A percentile compares a stretch with the other conserved stretches of the same genome.
phyloP scores from a whole-genome alignment of 1,140 invertebrate genomes.

The Dysdera silvatica region DNA sequence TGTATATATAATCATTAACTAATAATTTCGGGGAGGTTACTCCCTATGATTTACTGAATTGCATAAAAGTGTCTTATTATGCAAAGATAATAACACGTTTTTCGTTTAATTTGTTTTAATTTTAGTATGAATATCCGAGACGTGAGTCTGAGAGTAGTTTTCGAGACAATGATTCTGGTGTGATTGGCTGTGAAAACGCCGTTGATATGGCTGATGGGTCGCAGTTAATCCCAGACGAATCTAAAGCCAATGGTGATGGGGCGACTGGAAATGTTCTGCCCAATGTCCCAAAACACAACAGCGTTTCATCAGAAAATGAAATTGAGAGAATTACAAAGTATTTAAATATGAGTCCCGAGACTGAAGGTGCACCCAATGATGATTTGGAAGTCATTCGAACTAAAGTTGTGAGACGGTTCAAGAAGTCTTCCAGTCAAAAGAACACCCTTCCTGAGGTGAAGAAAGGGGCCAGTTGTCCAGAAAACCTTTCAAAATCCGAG shows the following conservation, averaged over 20 bases:
- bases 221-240: too few species aligned
- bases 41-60: too few species aligned
- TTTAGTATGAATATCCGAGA: too few species aligned
- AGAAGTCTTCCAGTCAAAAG: neutral
- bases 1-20: too few species aligned
- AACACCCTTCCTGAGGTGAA: neutral
- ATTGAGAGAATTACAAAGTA: slow-evolving; percentile 18
- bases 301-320: neutral
- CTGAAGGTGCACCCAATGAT: neutral
- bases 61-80: too few species aligned
- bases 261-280: too few species aligned
- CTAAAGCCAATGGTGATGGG: too few species aligned
- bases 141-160: neutral
- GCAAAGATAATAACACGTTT: too few species aligned
- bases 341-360: slow-evolving; percentile 18
- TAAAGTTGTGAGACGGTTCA: slow-evolving; percentile 16
- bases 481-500: neutral
- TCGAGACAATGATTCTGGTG: neutral
- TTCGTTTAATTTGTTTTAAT: too few species aligned
- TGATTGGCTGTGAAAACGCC: neutral
- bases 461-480: neutral
- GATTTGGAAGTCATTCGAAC: slow-evolving; percentile 23
- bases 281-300: too few species aligned
- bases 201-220: neutral
- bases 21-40: too few species aligned